These are phyloP conservation scores for Drosophila yooni DNA, from an alignment of 2,888 invertebrate species.

Conservation along the genomic window DNA sequence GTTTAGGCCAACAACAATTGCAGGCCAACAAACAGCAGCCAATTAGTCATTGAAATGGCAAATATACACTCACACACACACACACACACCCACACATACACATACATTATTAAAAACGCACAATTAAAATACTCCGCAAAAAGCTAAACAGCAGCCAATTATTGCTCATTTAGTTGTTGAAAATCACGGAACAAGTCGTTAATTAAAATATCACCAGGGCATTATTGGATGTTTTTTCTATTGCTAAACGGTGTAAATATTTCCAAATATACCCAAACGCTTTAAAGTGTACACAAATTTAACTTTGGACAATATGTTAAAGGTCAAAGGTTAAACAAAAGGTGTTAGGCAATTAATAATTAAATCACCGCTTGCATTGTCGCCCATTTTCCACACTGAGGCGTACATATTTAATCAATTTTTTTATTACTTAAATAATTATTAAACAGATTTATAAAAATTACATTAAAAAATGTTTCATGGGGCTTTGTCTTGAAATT, in stretches of 20 bases:
- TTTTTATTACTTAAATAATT: not conserved
- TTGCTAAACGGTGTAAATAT: not conserved
- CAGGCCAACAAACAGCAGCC: slow-evolving; percentile 20
- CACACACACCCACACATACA: not conserved
- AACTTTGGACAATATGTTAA: not conserved
- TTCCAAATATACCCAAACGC: not conserved
- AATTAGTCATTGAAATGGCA: slow-evolving; percentile 25
- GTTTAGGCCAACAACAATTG: slow-evolving; percentile 17
- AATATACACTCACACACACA: slow-evolving; percentile 2
- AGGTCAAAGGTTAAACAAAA: not conserved
- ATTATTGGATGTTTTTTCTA: not conserved
- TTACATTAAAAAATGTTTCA: not conserved
- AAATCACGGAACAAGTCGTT: slow-evolving; percentile 40
- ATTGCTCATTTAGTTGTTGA: slow-evolving; percentile 45
- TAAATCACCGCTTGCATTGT: not conserved
- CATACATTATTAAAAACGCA: slow-evolving; percentile 15
- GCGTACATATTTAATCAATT: not conserved
- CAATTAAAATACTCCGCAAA: slow-evolving; percentile 52
- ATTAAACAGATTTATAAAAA: not conserved
- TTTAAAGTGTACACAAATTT: not conserved
- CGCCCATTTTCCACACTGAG: not conserved
- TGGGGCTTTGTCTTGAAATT: not conserved
- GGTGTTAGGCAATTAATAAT: not conserved
- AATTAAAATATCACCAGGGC: slow-evolving; percentile 69
- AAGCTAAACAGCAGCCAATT: slow-evolving; percentile 50